phyloP scores from a whole-genome alignment of 2,888 invertebrate genomes.

The Drosophila mayaguana region DNA sequence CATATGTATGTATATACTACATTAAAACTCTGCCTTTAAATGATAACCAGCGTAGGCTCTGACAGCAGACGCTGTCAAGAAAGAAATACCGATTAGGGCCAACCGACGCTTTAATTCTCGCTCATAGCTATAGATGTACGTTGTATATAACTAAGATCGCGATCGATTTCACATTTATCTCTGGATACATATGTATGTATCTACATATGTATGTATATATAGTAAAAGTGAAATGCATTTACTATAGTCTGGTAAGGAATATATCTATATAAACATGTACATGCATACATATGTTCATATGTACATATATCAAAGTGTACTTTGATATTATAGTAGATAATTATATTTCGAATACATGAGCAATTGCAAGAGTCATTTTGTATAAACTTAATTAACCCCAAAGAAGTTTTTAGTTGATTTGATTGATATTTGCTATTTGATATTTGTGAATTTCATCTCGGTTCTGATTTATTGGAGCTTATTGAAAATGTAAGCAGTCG shows the following conservation, averaged over 20 bases:
- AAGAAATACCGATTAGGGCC: slow-evolving; percentile 12
- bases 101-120: not conserved
- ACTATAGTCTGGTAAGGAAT: too few species aligned
- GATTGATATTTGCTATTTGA: slow-evolving; percentile 7
- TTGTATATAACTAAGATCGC: too few species aligned
- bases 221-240: too few species aligned
- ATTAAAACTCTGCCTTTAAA: slow-evolving; percentile 16
- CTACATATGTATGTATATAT: not conserved
- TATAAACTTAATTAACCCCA: slow-evolving; percentile 3
- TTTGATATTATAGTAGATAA: too few species aligned
- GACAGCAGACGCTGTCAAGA: slow-evolving; percentile 47
- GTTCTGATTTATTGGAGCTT: slow-evolving; percentile 2
- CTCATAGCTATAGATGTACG: not conserved
- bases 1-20: not conserved
- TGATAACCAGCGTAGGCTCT: slow-evolving; percentile 53
- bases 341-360: not conserved
- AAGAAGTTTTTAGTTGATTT: too few species aligned
- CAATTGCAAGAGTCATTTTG: too few species aligned
- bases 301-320: too few species aligned
- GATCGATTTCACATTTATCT: not conserved
- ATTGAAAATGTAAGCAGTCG: slow-evolving; percentile 2
- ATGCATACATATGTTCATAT: not conserved
- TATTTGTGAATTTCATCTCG: not conserved
- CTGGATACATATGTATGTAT: not conserved
- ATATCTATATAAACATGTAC: not conserved